phyloP scores from a whole-genome alignment of 2,113 vertebrate genomes.

The Triplophysa dalaica region DNA sequence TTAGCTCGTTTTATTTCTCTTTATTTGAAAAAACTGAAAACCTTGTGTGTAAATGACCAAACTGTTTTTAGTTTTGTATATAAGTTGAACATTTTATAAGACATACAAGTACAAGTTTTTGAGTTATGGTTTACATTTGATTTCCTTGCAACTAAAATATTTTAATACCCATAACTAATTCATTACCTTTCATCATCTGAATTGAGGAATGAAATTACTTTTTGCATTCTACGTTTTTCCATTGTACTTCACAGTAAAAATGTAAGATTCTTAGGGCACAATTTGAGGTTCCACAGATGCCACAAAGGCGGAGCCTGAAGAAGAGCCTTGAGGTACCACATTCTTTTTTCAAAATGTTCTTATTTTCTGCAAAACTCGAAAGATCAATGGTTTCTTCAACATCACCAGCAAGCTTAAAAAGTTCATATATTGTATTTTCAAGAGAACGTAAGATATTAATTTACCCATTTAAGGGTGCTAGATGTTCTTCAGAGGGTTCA shows the following conservation, averaged over 20 bases:
- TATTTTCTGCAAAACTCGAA: not conserved
- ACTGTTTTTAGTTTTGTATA: not conserved
- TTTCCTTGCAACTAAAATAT: conserved; percentile 13
- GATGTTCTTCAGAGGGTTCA: not conserved
- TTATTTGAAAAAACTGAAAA: conserved; percentile 27
- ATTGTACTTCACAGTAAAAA: conserved; percentile 20
- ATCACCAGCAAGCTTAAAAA: too few relatives aligned
- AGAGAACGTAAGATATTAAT: not conserved
- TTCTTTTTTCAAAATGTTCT: not conserved
- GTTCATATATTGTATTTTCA: too few relatives aligned
- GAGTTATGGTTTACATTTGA: not conserved
- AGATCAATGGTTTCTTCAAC: not conserved
- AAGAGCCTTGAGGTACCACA: not conserved
- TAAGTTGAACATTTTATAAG: not conserved
- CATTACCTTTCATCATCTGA: not conserved
- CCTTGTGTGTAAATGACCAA: conserved; percentile 15
- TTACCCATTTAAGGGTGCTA: not conserved
- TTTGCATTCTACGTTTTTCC: not conserved
- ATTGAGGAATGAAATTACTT: conserved; percentile 13
- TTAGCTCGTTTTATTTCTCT: conserved; percentile 35
- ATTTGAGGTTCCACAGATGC: not conserved
- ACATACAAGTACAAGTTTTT: conserved; percentile 15
- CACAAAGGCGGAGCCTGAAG: not conserved
- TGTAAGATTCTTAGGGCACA: not conserved
- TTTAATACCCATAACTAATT: not conserved